Conservation (phyloP, 2,797 vertebrate genomes). For the Echeneis naucrates region DNA sequence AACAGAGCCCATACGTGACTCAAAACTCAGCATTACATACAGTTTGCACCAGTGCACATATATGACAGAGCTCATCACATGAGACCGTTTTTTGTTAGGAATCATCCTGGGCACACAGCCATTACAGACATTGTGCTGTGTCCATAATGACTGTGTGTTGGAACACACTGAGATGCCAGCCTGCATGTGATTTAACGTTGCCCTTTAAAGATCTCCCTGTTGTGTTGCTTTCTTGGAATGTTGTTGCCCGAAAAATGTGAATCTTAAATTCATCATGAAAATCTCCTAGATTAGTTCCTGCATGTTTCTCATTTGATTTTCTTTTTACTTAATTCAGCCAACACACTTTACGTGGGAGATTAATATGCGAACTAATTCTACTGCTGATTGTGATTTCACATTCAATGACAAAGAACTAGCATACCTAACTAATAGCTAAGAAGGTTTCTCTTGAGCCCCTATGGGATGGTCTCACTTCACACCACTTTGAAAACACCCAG, state of each 20-base stretch:
- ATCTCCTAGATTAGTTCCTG: constrained; percentile 63
- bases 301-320: constrained; percentile 51
- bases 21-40: constrained; percentile 4
- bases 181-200: constrained; percentile 52
- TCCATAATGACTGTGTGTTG: background rate
- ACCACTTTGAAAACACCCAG: background rate
- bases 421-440: background rate
- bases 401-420: background rate
- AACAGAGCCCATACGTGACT: background rate
- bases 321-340: constrained; percentile 1
- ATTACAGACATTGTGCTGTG: too few species aligned
- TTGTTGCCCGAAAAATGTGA: constrained; percentile 62
- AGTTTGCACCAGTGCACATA: constrained; percentile 12
- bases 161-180: constrained; percentile 10
- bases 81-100: background rate
- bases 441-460: background rate
- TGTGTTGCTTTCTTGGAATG: constrained; percentile 54
- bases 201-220: constrained; percentile 43
- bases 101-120: background rate
- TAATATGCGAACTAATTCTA: constrained; percentile 4
- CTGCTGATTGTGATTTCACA: constrained; percentile 1
- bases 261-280: constrained; percentile 47
- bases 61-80: background rate
- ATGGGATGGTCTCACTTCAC: constrained; percentile 3
- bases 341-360: constrained; percentile 14